Conservation (phyloP, 2,888 invertebrate species). For the Aromia moschata region DNA sequence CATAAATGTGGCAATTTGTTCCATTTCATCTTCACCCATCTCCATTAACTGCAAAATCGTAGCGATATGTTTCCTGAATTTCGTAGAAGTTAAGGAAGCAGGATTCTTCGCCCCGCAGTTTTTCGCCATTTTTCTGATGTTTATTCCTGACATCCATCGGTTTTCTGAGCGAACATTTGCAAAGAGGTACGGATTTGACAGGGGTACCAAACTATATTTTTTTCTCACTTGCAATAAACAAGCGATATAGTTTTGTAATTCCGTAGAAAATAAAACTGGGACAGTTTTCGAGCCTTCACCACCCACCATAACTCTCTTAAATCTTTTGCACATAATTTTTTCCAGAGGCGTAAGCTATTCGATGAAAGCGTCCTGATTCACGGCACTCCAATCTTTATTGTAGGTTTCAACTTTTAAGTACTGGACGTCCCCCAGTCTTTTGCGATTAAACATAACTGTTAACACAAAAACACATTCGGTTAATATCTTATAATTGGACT, state of each 20-base stretch:
- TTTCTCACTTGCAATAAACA: constrained; percentile 19
- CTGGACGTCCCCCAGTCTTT: constrained; percentile 40
- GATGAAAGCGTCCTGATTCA: constrained; percentile 27
- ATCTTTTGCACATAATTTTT: constrained; percentile 29
- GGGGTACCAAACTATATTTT: constrained; percentile 30
- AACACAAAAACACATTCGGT: constrained; percentile 20
- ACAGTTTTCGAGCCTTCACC: constrained; percentile 38
- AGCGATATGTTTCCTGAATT: constrained; percentile 31
- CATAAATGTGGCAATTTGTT: constrained; percentile 33
- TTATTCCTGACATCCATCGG: constrained; percentile 37
- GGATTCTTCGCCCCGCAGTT: constrained; percentile 37
- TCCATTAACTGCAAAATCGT: constrained; percentile 24
- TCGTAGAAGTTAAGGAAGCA: constrained; percentile 27
- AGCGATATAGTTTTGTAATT: constrained; percentile 32
- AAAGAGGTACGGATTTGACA: constrained; percentile 38
- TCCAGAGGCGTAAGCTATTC: constrained; percentile 21
- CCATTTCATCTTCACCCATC: constrained; percentile 25
- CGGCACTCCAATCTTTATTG: neutral
- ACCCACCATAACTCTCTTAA: constrained; percentile 37
- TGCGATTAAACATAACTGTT: constrained; percentile 41
- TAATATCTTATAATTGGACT: constrained; percentile 4
- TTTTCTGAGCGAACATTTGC: constrained; percentile 36
- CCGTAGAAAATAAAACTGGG: constrained; percentile 34
- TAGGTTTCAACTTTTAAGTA: constrained; percentile 35
- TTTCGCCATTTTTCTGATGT: constrained; percentile 29